Evolutionary conservation across 92 coral and sea anemone genomes (phyloP).

Genomic region (Scolanthus callimorphus): DNA sequence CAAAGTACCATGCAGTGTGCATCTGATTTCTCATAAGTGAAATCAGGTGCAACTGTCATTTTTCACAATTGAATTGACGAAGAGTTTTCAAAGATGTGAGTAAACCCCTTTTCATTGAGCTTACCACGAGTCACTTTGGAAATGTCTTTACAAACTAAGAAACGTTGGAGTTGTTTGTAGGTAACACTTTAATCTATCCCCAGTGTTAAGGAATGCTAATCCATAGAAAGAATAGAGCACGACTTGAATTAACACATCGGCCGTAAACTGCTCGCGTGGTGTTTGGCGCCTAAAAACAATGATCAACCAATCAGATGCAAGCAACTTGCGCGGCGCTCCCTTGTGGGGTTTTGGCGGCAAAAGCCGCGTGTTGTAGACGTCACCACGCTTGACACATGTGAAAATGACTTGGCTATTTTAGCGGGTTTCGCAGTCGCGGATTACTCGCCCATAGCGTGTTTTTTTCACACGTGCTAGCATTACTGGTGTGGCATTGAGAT

Average conservation of each 20-base stretch:
- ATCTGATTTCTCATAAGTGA: too few relatives aligned
- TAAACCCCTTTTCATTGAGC: too few relatives aligned
- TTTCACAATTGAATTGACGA: too few relatives aligned
- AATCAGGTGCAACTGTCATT: too few relatives aligned
- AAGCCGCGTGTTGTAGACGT: slow-evolving; percentile 34
- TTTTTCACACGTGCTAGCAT: too few relatives aligned
- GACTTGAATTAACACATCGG: background rate
- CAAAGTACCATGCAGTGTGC: too few relatives aligned
- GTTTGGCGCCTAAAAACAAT: slow-evolving; percentile 1
- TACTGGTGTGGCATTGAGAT: too few relatives aligned
- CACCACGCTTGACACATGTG: slow-evolving; percentile 83
- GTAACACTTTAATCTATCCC: background rate
- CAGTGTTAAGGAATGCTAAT: slow-evolving; percentile 1
- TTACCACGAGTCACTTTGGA: background rate
- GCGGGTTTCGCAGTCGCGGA: slow-evolving; percentile 26
- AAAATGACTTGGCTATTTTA: slow-evolving; percentile 28
- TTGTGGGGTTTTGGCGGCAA: slow-evolving; percentile 92
- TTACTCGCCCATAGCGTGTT: too few relatives aligned
- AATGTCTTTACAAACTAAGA: background rate
- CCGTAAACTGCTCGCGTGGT: slow-evolving; percentile 28
- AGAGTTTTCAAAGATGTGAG: too few relatives aligned
- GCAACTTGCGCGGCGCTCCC: too few relatives aligned
- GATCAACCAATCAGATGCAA: background rate
- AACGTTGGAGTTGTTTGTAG: background rate
- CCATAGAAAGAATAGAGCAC: background rate